Conservation (phyloP, 2,797 vertebrate genomes). For the Mallotus villosus region DNA sequence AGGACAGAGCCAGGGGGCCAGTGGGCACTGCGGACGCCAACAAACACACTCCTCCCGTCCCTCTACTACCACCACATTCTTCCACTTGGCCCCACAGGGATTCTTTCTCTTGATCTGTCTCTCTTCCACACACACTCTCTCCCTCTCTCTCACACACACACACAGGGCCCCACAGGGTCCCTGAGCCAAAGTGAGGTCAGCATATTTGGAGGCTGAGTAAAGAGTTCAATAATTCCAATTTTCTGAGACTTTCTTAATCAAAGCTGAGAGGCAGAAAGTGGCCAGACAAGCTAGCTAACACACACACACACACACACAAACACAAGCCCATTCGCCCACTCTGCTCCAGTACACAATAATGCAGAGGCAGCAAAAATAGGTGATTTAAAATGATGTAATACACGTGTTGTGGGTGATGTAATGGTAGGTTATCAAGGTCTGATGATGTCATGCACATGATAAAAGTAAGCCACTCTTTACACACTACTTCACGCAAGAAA, state of each 20-base stretch:
- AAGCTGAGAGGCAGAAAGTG: conserved; percentile 44
- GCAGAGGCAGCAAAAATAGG: background rate
- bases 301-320: background rate
- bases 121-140: conserved; percentile 2
- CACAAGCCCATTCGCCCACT: too few species aligned
- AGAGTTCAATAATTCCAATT: conserved; percentile 47
- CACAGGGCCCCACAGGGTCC: background rate
- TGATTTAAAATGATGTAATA: conserved; percentile 8
- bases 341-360: background rate
- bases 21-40: background rate
- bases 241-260: conserved; percentile 41
- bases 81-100: conserved; percentile 10
- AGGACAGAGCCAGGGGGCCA: background rate
- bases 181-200: conserved; percentile 47
- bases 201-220: conserved; percentile 61
- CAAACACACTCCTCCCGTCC: background rate
- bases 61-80: background rate
- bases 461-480: conserved; percentile 13
- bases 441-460: conserved; percentile 32
- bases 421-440: conserved; percentile 3
- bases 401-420: conserved; percentile 20
- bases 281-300: conserved; percentile 9
- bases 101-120: background rate
- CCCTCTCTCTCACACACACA: conserved; percentile 11
- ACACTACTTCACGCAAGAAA: background rate